Base-by-base conservation (phyloP, 2,888 invertebrate species). In the Hyposoter dolosus region DNA sequence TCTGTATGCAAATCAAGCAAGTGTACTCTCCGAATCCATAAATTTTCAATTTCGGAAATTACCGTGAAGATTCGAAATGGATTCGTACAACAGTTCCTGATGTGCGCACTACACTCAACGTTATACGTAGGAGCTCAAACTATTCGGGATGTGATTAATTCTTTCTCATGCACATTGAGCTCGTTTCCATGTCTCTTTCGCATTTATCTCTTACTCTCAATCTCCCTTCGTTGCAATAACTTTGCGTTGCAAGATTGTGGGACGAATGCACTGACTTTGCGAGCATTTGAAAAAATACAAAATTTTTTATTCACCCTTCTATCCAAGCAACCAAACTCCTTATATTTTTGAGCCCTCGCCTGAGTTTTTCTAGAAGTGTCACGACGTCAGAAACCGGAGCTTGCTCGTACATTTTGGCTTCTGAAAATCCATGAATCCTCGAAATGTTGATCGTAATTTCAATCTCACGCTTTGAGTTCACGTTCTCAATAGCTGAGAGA, bases 11-110 rank as follows among this genome's bases (percentile, higher is more conserved):
- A 77, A 77, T 68, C 53, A 40, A 65, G 50, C 65, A 50, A 47
- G 43, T 56, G 23, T 47, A 69, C 69, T 28, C 50, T 28, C 35
- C 65, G 76, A 76, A 77, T 50, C 65, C 50, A 77, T 77, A 77
- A 66, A 77, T 77, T 68, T 77, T 68, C 77, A 77, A 77, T 77
- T 77, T 77, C 50, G 53, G 68, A 65, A 77, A 77, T 68, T 53
- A 66, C 68, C 68, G 53, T 77, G 77, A 77, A 77, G 77, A 77
- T 77, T 68, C 40, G 45, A 76, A 65, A 76, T 66, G 65, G 65
- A 76, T 76, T 65, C 19, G 65, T 47, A 19, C 19, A 47, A 35
- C 50, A 50, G 50, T 28, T 60, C 28, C 60, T 28, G 40, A 10
- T 10, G 32, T 63, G 10, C 17, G 66, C 45, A 23, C 53, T 23